Evolutionary conservation across 2,113 vertebrate genomes (phyloP).

Genomic region (Trogon surrucura): DNA sequence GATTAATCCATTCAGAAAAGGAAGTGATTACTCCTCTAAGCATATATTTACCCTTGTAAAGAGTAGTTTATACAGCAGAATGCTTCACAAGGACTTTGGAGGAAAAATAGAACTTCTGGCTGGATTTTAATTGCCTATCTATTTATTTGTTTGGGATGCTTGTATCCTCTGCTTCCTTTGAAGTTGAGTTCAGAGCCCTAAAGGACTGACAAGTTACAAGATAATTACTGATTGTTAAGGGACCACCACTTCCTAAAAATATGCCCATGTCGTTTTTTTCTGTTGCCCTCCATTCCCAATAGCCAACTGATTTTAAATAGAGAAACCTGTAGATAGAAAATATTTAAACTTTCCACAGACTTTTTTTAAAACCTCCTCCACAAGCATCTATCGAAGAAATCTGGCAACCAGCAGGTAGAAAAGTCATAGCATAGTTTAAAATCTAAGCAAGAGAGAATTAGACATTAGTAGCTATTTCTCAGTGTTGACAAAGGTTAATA

Average conservation of each 20-base stretch:
- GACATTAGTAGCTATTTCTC: neutral
- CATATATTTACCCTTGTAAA: constrained; percentile 18
- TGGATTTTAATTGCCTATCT: constrained; percentile 25
- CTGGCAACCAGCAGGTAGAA: neutral
- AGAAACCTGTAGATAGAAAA: neutral
- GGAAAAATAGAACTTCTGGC: neutral
- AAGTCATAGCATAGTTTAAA: neutral
- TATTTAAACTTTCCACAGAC: neutral
- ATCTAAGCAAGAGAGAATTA: neutral
- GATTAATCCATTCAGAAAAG: constrained; percentile 43
- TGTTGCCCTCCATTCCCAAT: neutral
- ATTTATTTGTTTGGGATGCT: neutral
- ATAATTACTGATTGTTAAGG: neutral
- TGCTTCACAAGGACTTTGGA: constrained; percentile 9
- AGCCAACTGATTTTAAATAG: neutral
- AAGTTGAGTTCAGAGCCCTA: neutral
- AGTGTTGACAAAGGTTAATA: constrained; percentile 39
- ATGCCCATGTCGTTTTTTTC: neutral
- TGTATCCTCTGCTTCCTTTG: neutral
- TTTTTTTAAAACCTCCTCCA: neutral
- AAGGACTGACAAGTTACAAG: neutral
- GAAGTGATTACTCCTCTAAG: constrained; percentile 16
- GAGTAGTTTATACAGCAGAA: neutral
- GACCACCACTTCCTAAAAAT: neutral
- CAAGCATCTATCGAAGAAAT: neutral